Evolutionary conservation across 2,888 invertebrate genomes (phyloP), one percentile per base, ranked within the genome.

Genomic region (Euplagia quadripunctaria): DNA sequence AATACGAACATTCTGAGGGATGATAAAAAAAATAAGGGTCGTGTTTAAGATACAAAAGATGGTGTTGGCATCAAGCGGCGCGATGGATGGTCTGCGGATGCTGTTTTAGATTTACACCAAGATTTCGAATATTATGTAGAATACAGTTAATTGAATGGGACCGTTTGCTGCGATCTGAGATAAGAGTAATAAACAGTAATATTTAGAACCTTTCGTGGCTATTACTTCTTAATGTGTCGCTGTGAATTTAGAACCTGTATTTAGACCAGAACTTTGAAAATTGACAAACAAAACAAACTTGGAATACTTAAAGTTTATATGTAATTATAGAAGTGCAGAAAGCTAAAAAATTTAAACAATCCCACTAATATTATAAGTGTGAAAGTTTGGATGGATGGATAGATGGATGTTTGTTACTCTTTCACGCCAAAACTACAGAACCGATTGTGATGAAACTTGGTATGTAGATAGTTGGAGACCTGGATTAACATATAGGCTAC

Each of bases 1-100:
- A 95, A 95, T 95, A 94, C 90, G 91, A 96, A 95, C 94, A 91
- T 93, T 94, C 91, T 91, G 90, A 94, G 94, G 96, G 96, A 94
- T 94, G 93, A 89, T 88, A 71, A 88, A 92, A 95, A 95, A 96
- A 95, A 91, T 89, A 91, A 94, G 95, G 96, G 94, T 94, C 93
- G 93, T 88, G 89, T 93, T 89, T 92, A 89, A 91, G 91, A 93
- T 91, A 95, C 94, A 94, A 95, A 93, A 89, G 91, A 89, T 87
- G 90, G 93, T 90, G 94, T 94, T 88, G 96, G 94, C 94, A 93
- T 94, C 96, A 94, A 89, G 95, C 94, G 86, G 96, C 42, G 95
- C 92, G 89, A 93, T 92, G 87, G 95, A 94, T 94, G 93, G 94
- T 89, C 94, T 89, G 82, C 92, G 93, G 95, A 96, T 94, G 94